Base-by-base conservation (phyloP, 2,797 vertebrate species). In the Chelon labrosus region DNA sequence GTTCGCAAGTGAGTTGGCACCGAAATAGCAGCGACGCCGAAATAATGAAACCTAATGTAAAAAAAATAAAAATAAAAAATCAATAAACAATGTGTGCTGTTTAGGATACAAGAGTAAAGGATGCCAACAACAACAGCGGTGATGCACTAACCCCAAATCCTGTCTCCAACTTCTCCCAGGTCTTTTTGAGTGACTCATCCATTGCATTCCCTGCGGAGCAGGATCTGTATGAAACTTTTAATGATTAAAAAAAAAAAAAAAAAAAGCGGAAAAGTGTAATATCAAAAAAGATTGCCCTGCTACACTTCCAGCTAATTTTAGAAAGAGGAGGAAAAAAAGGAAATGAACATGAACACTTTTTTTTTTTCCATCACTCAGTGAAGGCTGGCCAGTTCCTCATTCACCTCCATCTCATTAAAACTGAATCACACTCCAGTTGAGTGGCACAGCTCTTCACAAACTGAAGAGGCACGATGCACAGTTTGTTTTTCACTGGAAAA, bases 351-450 rank as follows among this genome's bases (percentile, higher is more conserved):
- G 38, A 62, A 25, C 44, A n/a, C 5, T 14, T 42, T 42, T 13
- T 31, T 7, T 54, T 56, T 47, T 52, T 62, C 55, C 42, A 44
- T 16, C 58, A 31, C 58, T 62, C 60, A 47, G 5, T 74, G 63
- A 79, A 79, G 65, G 70, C 38, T 67, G 72, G 60, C 76, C 70
- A 75, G 65, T 84, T 27, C 79, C 62, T 59, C 78, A 52, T 86
- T 90, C 88, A 83, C 76, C 69, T 76, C 80, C 73, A 75, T 77
- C 88, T 90, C 85, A 83, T 85, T 91, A 88, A 85, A 89, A 84
- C 55, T 71, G 83, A 88, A 85, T 88, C 73, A 58, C 80, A 73
- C 87, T 88, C 76, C 54, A 82, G 68, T 54, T 77, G 77, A 86
- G 89, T 75, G 73, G 62, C 65, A 59, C 3, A 37, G 42, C 73